Evolutionary conservation across 2,113 vertebrate genomes (phyloP), one percentile per base, ranked within the genome.

Genomic region (Phylloscopus trochiloides): DNA sequence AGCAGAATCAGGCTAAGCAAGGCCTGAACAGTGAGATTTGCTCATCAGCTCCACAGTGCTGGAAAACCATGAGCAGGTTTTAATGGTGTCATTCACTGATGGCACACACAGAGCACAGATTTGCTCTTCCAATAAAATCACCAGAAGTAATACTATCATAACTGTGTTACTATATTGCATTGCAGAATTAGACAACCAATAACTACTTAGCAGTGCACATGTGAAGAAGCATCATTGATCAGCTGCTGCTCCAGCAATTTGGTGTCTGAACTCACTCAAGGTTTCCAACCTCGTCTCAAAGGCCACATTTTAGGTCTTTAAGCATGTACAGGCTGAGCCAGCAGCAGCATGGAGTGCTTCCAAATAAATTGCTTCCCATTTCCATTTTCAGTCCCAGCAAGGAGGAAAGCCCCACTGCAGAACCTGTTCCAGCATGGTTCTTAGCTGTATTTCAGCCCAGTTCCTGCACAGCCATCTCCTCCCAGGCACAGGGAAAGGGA

Each of bases 21-120:
- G 26, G 34, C 25, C 72, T 61, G 40, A n/a, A n/a, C 0, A 0
- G 10, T 40, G 43, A 59, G 43, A 47, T 38, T 21, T 1, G 1
- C 68, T 65, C 45, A 29, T n/a, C 32, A 54, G 50, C 14, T 65
- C 82, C 48, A 40, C 14, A 12, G 14, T 24, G 6, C 43, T 77
- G 55, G 42, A 75, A 86, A 86, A 77, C 4, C 45, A 59, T 0
- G 2, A 80, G 63, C 59, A 70, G 36, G 4, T 29, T 68, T 59
- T 40, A 47, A 17, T 19, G 58, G n/a, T 52, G 52, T 10, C 20
- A 28, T 28, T 59, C 36, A 13, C 32, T 32, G 36, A 51, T 5
- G 47, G 42, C 32, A 77, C n/a, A 47, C 40, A 62, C 24, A 72
- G 17, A 45, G 12, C 12, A 42, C 0, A 73, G 50, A 43, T 20